phyloP scores from a whole-genome alignment of 2,113 vertebrate species.

The Cyprinodon brontotheroides region DNA sequence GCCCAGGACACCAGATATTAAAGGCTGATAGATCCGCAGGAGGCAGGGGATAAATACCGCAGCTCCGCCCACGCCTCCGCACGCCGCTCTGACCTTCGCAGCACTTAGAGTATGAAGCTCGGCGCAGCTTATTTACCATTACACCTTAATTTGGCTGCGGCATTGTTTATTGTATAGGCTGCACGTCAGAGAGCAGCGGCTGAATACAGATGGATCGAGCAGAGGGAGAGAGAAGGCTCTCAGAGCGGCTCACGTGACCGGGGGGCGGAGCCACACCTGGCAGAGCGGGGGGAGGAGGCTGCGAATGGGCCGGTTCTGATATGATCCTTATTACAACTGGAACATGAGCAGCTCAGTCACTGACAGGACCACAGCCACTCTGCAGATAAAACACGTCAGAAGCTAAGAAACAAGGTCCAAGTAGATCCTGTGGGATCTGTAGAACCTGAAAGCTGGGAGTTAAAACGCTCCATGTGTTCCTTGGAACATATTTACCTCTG shows the following conservation, averaged over 20 bases:
- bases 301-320: background rate
- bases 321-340: too few species aligned
- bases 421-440: background rate
- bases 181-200: constrained; percentile 49
- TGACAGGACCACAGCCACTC: too few species aligned
- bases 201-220: constrained; percentile 72
- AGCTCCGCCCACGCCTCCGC: constrained; percentile 56
- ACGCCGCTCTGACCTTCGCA: constrained; percentile 77
- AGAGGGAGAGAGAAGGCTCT: constrained; percentile 21
- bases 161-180: constrained; percentile 77
- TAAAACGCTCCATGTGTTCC: background rate
- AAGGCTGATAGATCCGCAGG: constrained; percentile 78
- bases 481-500: too few species aligned
- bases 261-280: constrained; percentile 27
- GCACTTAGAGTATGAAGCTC: constrained; percentile 82
- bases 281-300: background rate
- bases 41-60: constrained; percentile 30
- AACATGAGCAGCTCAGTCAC: too few species aligned
- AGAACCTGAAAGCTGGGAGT: too few species aligned
- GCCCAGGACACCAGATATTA: constrained; percentile 80
- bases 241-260: background rate
- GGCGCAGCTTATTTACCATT: constrained; percentile 73
- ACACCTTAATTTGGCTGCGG: constrained; percentile 81
- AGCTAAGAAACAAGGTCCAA: background rate
- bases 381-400: background rate